Conservation (phyloP, 2,797 vertebrate species). For the Telmatherina bonti region DNA sequence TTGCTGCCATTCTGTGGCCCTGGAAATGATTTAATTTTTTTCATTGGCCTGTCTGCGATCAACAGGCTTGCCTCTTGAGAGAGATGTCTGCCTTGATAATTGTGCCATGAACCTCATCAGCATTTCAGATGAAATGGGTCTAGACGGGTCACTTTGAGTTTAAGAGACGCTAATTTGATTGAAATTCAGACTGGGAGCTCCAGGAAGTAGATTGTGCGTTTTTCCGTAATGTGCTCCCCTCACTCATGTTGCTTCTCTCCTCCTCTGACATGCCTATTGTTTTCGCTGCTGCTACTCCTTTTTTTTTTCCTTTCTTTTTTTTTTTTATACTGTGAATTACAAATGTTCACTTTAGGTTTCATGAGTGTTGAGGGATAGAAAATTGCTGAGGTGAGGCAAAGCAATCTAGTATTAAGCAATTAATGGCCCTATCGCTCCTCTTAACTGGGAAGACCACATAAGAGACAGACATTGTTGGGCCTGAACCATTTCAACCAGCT, state of each 20-base stretch:
- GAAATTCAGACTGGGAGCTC: slow-evolving; percentile 84
- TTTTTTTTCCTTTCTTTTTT: background rate
- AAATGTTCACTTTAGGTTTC: slow-evolving; percentile 51
- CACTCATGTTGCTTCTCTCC: slow-evolving; percentile 72
- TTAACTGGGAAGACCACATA: slow-evolving; percentile 10
- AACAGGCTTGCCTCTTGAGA: slow-evolving; percentile 80
- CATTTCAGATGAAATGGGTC: slow-evolving; percentile 83
- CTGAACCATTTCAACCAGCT: background rate
- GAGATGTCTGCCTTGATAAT: slow-evolving; percentile 82
- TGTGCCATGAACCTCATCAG: slow-evolving; percentile 84
- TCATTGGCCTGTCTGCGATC: slow-evolving; percentile 75
- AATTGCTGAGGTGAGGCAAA: slow-evolving; percentile 28
- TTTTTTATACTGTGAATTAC: slow-evolving; percentile 57
- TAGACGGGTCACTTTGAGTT: slow-evolving; percentile 84
- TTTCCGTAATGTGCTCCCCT: slow-evolving; percentile 74
- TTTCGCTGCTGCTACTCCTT: slow-evolving; percentile 44
- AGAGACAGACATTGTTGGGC: background rate
- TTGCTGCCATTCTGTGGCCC: slow-evolving; percentile 67
- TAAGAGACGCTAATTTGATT: slow-evolving; percentile 84
- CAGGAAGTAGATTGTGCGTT: slow-evolving; percentile 78
- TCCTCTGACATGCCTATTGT: slow-evolving; percentile 67
- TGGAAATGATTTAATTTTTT: slow-evolving; percentile 80
- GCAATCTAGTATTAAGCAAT: slow-evolving; percentile 35
- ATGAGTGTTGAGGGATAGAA: slow-evolving; percentile 28
- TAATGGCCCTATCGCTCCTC: slow-evolving; percentile 7